Conservation (phyloP, 2,888 invertebrate genomes). For the Pteria penguin region DNA sequence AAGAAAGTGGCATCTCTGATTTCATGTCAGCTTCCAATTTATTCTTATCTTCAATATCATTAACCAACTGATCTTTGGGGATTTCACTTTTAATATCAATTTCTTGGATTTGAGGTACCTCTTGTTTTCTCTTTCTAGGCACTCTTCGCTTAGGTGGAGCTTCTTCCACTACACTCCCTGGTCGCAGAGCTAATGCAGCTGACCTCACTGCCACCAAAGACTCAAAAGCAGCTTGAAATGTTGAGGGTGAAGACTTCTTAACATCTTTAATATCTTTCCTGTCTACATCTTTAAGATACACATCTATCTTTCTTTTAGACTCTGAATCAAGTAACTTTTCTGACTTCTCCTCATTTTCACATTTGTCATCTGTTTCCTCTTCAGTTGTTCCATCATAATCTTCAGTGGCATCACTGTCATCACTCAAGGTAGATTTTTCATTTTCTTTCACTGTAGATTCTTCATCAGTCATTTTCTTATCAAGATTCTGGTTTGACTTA, state of each 20-base stretch:
- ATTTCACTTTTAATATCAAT: constrained; percentile 1
- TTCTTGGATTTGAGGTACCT: constrained; percentile 34
- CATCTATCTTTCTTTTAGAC: constrained; percentile 36
- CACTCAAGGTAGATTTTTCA: constrained; percentile 1
- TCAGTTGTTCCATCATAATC: constrained; percentile 22
- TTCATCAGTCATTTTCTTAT: constrained; percentile 26
- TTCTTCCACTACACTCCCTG: constrained; percentile 29
- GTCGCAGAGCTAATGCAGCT: constrained; percentile 15
- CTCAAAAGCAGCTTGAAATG: constrained; percentile 55
- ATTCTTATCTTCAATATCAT: not conserved
- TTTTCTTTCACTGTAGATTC: constrained; percentile 23
- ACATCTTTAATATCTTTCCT: constrained; percentile 37
- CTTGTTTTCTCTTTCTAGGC: constrained; percentile 35
- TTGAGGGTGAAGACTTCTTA: constrained; percentile 34
- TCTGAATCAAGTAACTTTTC: constrained; percentile 3
- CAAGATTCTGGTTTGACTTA: constrained; percentile 25
- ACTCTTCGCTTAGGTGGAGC: constrained; percentile 18
- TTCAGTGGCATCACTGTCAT: constrained; percentile 13
- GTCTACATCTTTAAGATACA: constrained; percentile 47
- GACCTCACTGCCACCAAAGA: constrained; percentile 36
- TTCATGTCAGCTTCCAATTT: not conserved
- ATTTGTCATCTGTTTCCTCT: not conserved
- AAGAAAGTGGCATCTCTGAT: not conserved
- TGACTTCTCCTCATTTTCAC: constrained; percentile 11
- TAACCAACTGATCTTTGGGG: not conserved